A percentile compares a stretch with the other conserved stretches of the same genome.
Conservation (phyloP, 2,113 vertebrate genomes). For the Hyperopisus bebe region DNA sequence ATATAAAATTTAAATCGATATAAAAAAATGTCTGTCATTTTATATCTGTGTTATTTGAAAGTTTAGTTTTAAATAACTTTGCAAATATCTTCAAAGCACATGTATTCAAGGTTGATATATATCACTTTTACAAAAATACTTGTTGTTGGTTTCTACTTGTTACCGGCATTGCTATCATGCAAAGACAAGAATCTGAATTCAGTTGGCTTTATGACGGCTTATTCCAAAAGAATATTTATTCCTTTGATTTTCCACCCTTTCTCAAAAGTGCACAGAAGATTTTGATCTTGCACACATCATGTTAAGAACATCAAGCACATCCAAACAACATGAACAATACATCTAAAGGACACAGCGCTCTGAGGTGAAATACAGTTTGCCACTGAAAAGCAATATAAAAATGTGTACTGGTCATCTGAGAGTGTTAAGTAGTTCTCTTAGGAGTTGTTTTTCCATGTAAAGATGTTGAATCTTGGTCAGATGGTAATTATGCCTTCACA, state of each 20-base stretch:
- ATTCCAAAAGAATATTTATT: constrained; percentile 73
- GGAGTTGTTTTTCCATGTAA: constrained; percentile 59
- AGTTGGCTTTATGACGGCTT: constrained; percentile 30
- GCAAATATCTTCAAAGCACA: background rate
- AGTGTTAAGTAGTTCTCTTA: constrained; percentile 52
- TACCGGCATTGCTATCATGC: background rate
- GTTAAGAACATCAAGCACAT: constrained; percentile 54
- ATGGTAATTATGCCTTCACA: constrained; percentile 66
- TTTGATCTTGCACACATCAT: constrained; percentile 59
- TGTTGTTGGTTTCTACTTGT: background rate
- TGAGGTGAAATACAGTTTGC: constrained; percentile 53
- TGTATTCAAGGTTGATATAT: background rate
- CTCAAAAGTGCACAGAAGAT: constrained; percentile 61
- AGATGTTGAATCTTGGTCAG: constrained; percentile 57
- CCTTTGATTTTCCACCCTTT: constrained; percentile 60
- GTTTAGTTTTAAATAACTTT: background rate
- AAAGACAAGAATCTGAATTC: background rate
- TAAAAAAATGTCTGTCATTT: background rate
- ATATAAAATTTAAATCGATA: background rate
- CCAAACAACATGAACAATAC: constrained; percentile 45
- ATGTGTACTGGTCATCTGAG: constrained; percentile 58
- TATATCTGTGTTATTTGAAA: background rate
- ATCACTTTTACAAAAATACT: background rate
- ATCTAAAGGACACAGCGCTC: constrained; percentile 44
- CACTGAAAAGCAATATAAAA: constrained; percentile 70